Evolutionary conservation across 2,888 invertebrate species (phyloP).

Genomic region (Petrophora chlorosata): DNA sequence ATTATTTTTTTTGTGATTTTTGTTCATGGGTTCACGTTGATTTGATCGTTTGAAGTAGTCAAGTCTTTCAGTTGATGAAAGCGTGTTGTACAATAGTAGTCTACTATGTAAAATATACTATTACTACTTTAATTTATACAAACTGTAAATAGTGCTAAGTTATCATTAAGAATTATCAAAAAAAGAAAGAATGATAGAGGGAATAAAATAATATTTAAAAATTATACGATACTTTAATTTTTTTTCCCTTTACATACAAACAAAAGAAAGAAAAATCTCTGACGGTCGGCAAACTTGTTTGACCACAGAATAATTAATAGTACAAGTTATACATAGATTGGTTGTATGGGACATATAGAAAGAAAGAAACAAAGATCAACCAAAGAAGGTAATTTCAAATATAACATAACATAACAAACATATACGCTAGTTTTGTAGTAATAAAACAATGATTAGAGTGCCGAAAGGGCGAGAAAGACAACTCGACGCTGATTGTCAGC

Average conservation of each 20-base stretch:
- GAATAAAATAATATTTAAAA: constrained; percentile 77
- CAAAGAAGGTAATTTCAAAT: too few relatives aligned
- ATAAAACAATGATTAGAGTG: too few relatives aligned
- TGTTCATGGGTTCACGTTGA: constrained; percentile 37
- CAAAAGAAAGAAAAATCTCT: too few relatives aligned
- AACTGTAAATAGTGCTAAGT: constrained; percentile 81
- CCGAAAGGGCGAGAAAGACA: too few relatives aligned
- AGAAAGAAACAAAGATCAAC: too few relatives aligned
- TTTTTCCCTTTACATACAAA: not conserved
- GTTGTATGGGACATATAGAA: too few relatives aligned
- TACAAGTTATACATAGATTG: too few relatives aligned
- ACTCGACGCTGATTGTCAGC: too few relatives aligned
- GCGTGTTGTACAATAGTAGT: constrained; percentile 74
- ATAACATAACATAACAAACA: too few relatives aligned
- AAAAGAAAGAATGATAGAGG: constrained; percentile 80
- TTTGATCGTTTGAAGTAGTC: constrained; percentile 59
- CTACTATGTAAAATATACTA: constrained; percentile 75
- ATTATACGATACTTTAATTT: constrained; percentile 58
- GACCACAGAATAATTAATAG: too few relatives aligned
- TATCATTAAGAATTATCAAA: constrained; percentile 76
- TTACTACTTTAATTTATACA: constrained; percentile 81
- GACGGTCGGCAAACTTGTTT: too few relatives aligned
- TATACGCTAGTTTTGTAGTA: too few relatives aligned
- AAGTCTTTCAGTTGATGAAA: constrained; percentile 72
- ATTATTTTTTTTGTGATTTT: constrained; percentile 44